Evolutionary conservation across 2,113 vertebrate species (phyloP).

Genomic region (Phalacrocorax pelagicus): DNA sequence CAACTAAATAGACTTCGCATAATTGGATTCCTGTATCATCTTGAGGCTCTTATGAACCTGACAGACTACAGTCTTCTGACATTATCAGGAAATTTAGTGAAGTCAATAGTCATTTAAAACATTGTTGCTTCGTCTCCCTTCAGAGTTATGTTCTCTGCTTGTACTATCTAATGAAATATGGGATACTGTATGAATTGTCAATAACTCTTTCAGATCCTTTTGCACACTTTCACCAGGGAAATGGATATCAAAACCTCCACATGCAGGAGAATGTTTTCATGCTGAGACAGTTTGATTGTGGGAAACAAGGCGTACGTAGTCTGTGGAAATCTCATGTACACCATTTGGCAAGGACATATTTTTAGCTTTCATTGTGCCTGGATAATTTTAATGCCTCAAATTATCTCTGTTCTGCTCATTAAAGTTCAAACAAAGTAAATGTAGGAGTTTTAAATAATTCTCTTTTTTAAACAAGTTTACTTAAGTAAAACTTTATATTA

Average conservation of each 20-base stretch:
- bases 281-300: conserved; percentile 67
- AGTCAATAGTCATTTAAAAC: conserved; percentile 71
- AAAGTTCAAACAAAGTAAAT: conserved; percentile 24
- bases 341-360: conserved; percentile 44
- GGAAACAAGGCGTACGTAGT: conserved; percentile 50
- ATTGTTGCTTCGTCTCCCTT: conserved; percentile 66
- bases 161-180: conserved; percentile 56
- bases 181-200: conserved; percentile 70
- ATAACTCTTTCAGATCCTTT: conserved; percentile 63
- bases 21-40: conserved; percentile 76
- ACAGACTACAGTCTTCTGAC: conserved; percentile 63
- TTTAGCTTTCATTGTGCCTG: conserved; percentile 52
- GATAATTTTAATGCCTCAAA: conserved; percentile 49
- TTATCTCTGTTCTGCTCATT: conserved; percentile 46
- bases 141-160: conserved; percentile 60
- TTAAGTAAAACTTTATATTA: not conserved
- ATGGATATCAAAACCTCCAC: conserved; percentile 51
- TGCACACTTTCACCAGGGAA: conserved; percentile 54
- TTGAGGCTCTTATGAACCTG: conserved; percentile 66
- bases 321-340: conserved; percentile 61
- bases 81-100: conserved; percentile 60
- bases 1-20: conserved; percentile 72
- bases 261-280: conserved; percentile 62
- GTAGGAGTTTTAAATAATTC: not conserved
- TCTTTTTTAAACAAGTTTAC: not conserved